Conservation (phyloP, 2,113 vertebrate genomes). For the Psittacara wagleri region DNA sequence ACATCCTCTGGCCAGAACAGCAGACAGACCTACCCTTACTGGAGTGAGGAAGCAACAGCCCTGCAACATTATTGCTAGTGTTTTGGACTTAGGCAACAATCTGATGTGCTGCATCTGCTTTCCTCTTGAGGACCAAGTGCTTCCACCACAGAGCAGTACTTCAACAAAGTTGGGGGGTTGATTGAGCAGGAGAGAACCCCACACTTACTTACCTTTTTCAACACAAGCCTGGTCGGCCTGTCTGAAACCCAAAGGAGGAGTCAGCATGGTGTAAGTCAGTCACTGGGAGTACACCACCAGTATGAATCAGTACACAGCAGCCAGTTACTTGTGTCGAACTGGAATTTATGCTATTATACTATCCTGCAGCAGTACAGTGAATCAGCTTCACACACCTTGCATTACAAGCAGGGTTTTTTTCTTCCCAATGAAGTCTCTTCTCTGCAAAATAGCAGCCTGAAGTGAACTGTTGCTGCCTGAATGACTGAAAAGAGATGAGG, state of each 20-base stretch:
- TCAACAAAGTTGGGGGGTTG: too few relatives aligned
- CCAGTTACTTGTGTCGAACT: too few relatives aligned
- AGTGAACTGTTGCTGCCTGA: neutral
- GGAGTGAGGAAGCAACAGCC: neutral
- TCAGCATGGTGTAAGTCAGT: rapidly evolving
- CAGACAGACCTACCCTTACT: neutral
- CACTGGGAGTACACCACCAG: rapidly evolving
- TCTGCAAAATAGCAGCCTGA: neutral
- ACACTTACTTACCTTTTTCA: neutral
- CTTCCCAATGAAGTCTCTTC: neutral
- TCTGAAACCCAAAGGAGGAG: neutral
- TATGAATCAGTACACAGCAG: neutral
- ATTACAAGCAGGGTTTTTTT: neutral
- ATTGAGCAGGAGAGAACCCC: neutral
- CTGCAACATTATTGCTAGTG: rapidly evolving
- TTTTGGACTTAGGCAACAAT: too few relatives aligned
- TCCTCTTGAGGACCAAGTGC: neutral
- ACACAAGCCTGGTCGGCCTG: too few relatives aligned
- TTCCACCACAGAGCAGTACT: neutral
- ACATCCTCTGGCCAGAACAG: neutral
- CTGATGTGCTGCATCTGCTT: neutral
- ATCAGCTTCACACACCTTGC: neutral
- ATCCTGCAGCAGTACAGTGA: neutral
- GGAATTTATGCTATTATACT: neutral
- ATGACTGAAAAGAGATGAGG: neutral